phyloP scores from a whole-genome alignment of 2,888 invertebrate genomes.

The Saturnia japonica region DNA sequence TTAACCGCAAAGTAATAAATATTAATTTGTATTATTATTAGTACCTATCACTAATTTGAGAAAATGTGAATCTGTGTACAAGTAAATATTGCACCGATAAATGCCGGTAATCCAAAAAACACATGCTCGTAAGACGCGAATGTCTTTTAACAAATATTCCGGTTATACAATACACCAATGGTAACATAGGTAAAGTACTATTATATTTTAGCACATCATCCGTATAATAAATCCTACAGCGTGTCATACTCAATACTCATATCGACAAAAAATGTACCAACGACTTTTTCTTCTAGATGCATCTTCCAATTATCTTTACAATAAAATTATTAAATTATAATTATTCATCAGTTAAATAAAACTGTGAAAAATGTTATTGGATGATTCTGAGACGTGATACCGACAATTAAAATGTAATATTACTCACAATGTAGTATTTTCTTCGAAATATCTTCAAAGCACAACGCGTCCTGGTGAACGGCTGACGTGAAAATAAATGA shows the following conservation, averaged over 20 bases:
- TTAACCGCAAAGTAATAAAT: too few species aligned
- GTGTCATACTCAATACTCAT: too few species aligned
- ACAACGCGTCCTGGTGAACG: slow-evolving; percentile 26
- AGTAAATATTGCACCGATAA: neutral
- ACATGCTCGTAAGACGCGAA: neutral
- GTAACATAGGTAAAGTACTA: neutral
- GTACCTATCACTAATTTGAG: too few species aligned
- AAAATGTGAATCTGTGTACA: too few species aligned
- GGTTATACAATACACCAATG: neutral
- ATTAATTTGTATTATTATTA: too few species aligned
- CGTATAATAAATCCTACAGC: neutral
- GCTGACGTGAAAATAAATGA: slow-evolving; percentile 25
- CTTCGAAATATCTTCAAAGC: slow-evolving; percentile 16
- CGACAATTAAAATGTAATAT: neutral
- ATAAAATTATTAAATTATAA: neutral
- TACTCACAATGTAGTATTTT: slow-evolving; percentile 25
- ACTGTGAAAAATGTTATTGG: neutral
- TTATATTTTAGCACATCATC: neutral
- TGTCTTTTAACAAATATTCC: neutral
- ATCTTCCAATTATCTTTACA: slow-evolving; percentile 17
- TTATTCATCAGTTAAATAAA: neutral
- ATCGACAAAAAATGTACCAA: slow-evolving; percentile 22
- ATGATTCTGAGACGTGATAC: neutral
- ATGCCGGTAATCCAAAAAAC: neutral
- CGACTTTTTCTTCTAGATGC: slow-evolving; percentile 25